phyloP scores from a whole-genome alignment of 2,113 vertebrate species.

The Sarotherodon lohbergeri region DNA sequence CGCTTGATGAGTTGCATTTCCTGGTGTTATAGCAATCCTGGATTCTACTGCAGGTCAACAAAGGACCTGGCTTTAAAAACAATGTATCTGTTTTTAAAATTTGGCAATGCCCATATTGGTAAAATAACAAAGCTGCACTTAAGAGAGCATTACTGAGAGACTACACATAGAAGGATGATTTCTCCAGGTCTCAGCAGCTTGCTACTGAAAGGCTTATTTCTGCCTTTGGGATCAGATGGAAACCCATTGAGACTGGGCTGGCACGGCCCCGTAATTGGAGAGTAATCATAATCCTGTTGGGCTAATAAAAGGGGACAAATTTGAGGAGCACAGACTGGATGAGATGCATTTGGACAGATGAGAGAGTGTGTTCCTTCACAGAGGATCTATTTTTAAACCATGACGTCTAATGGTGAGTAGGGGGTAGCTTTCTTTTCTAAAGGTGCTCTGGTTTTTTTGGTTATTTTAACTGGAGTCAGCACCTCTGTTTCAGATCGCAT shows the following conservation, averaged over 20 bases:
- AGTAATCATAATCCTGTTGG: constrained; percentile 37
- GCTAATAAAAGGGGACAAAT: constrained; percentile 37
- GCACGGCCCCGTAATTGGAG: constrained; percentile 17
- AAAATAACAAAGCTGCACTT: background rate
- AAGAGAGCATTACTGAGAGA: background rate
- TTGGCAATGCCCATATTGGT: background rate
- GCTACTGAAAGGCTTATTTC: background rate
- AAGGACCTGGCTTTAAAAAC: background rate
- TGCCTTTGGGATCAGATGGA: constrained; percentile 30
- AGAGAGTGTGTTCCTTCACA: constrained; percentile 34
- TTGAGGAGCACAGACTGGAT: constrained; percentile 25
- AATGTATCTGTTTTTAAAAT: background rate
- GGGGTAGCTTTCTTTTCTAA: constrained; percentile 34
- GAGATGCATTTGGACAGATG: constrained; percentile 3
- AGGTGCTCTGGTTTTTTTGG: background rate
- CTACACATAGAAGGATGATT: background rate
- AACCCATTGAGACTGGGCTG: background rate
- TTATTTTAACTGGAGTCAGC: constrained; percentile 51
- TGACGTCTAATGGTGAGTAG: constrained; percentile 40
- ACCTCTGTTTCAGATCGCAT: constrained; percentile 52
- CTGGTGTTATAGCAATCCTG: background rate
- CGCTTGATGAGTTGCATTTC: background rate
- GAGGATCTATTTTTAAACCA: constrained; percentile 53
- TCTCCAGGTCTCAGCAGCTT: background rate
- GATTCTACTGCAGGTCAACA: background rate